Conservation (phyloP, 1,140 invertebrate species). For the Hyposmocoma kahamanoa region DNA sequence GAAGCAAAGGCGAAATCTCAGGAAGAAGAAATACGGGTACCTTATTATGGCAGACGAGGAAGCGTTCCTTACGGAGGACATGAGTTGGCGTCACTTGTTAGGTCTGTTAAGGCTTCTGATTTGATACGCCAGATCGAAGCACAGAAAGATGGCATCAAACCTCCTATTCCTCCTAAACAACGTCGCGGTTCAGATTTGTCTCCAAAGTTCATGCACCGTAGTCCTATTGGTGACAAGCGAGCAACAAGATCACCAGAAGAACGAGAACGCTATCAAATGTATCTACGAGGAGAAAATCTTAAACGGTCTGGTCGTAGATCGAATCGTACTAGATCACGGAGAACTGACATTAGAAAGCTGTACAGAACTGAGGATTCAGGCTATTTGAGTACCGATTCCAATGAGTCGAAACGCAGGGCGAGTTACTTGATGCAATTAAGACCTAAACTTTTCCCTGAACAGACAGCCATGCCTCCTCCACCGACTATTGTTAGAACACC, state of each 20-base stretch:
- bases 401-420: slow-evolving; percentile 68
- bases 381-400: slow-evolving; percentile 82
- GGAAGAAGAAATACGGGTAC: slow-evolving; percentile 23
- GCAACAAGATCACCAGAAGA: slow-evolving; percentile 38
- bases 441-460: slow-evolving; percentile 45
- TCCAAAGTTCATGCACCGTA: slow-evolving; percentile 39
- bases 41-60: slow-evolving; percentile 44
- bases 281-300: slow-evolving; percentile 43
- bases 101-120: slow-evolving; percentile 36
- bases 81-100: slow-evolving; percentile 36
- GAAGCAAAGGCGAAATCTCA: slow-evolving; percentile 76
- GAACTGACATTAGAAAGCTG: slow-evolving; percentile 58
- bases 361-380: slow-evolving; percentile 77
- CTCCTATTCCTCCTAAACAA: slow-evolving; percentile 75
- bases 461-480: slow-evolving; percentile 16
- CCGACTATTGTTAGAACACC: slow-evolving; percentile 25
- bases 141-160: slow-evolving; percentile 39
- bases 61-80: slow-evolving; percentile 42
- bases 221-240: slow-evolving; percentile 47
- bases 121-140: slow-evolving; percentile 32
- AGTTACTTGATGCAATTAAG: slow-evolving; percentile 62
- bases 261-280: slow-evolving; percentile 43
- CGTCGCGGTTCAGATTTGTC: slow-evolving; percentile 33
- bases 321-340: slow-evolving; percentile 48
- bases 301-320: slow-evolving; percentile 55